Evolutionary conservation across 2,113 vertebrate genomes (phyloP), one percentile per base, ranked within the genome.

Genomic region (Prochilodus magdalenae): DNA sequence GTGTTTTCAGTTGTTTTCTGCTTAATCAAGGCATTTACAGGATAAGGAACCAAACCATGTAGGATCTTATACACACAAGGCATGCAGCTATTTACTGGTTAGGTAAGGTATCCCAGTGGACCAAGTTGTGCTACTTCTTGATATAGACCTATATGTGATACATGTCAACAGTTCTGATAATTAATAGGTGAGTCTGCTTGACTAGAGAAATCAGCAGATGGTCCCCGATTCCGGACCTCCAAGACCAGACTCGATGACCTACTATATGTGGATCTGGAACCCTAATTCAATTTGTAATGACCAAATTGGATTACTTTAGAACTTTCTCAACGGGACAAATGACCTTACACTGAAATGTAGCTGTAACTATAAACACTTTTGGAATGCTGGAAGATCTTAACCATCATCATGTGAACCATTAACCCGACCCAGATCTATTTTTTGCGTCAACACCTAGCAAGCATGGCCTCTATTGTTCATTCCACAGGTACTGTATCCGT

Each of bases 401-500:
- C 6, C 22, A 27, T 49, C 5, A 14, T 47, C 49, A 20, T 26
- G 13, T 2, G 10, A 24, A 15, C 8, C 20, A 44, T 14, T 40
- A 70, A 30, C 22, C 12, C 13, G 33, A 40, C 15, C 14, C 20
- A 22, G 22, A 30, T 24, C 40, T 73, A 6, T 40, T 75, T 40
- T 18, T 59, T 24, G 11, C 26, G 33, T 33, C 44, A 65, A 1
- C 8, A 51, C 57, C 5, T 75, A 13, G 29, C 36, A 47, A 57
- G 44, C 44, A 73, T 12, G 6, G 55, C 29, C 4, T 70, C 44
- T 74, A 36, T 40, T 69, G 33, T 75, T 49, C 22, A 69, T 74
- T 81, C 79, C 65, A 30, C 36, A 27, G 59, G 33, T 55, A 81
- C 47, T 60, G 80, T 75, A 24, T 59, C 44, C 65, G 4, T 72